A percentile compares a stretch with the other conserved stretches of the same genome.
Evolutionary conservation across 2,113 vertebrate species (phyloP).

Genomic region (Nothocercus julius): DNA sequence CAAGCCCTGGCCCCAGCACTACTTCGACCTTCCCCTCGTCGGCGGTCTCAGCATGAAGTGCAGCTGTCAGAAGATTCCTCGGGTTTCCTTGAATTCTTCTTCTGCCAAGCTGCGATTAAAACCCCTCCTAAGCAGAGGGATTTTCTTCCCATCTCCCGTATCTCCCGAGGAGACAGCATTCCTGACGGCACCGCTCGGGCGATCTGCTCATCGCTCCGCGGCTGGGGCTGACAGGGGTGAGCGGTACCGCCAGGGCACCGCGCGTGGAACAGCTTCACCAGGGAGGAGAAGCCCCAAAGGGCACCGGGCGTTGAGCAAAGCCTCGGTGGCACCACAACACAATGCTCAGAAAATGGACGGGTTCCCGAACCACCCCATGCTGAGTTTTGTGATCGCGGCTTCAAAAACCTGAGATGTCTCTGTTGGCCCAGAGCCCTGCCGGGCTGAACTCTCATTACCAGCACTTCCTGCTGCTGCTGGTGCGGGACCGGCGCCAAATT

Average conservation of each 20-base stretch:
- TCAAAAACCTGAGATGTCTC: not conserved
- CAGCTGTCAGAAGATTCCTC: not conserved
- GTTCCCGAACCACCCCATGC: not conserved
- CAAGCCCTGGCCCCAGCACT: not conserved
- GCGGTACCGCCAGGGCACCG: too few relatives aligned
- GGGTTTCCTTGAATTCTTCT: slow-evolving; percentile 43
- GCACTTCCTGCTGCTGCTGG: fast-evolving
- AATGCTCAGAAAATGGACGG: not conserved
- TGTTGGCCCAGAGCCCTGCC: not conserved
- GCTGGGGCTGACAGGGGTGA: not conserved
- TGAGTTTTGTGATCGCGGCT: not conserved
- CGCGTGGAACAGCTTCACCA: fast-evolving
- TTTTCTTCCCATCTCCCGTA: not conserved
- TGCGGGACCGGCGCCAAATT: not conserved
- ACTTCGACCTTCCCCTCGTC: not conserved
- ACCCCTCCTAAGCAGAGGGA: slow-evolving; percentile 21
- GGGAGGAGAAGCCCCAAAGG: not conserved
- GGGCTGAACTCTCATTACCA: not conserved
- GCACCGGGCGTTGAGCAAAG: not conserved
- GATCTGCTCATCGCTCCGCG: not conserved
- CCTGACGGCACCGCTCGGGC: not conserved
- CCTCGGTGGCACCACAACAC: not conserved
- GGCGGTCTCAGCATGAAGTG: not conserved
- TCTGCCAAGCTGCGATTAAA: slow-evolving; percentile 60
- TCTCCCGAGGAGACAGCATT: not conserved